Evolutionary conservation across 2,888 invertebrate species (phyloP).

Genomic region (Orthosia gracilis): DNA sequence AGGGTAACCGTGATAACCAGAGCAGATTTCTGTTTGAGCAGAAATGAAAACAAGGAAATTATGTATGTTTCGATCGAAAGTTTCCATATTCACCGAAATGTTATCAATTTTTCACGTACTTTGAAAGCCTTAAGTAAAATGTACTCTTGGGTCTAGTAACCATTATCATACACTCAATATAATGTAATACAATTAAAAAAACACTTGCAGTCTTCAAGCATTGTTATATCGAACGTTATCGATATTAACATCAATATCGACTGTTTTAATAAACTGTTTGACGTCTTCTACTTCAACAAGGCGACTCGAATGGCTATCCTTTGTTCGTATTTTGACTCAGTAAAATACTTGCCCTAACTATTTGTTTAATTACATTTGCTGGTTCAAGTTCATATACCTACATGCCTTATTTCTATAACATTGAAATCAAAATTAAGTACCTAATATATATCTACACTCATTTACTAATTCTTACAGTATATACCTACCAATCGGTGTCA

Average conservation of each 20-base stretch:
- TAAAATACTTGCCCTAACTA: neutral
- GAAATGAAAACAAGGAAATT: no score
- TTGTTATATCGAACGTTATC: constrained; percentile 36
- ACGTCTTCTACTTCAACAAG: constrained; percentile 8
- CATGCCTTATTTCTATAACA: neutral
- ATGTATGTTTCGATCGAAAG: neutral
- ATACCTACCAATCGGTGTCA: neutral
- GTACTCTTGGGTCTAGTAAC: neutral
- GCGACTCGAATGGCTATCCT: no score
- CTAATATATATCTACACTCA: neutral
- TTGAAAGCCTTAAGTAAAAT: constrained; percentile 6
- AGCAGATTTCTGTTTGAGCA: no score
- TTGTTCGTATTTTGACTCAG: neutral
- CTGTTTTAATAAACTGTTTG: constrained; percentile 37
- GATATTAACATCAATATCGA: constrained; percentile 42
- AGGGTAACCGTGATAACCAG: no score
- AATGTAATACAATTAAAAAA: constrained; percentile 24
- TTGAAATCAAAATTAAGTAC: neutral
- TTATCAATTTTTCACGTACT: neutral
- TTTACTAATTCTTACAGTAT: neutral
- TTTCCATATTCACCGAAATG: no score
- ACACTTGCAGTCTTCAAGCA: constrained; percentile 31
- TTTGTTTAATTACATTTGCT: neutral
- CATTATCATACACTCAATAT: constrained; percentile 9
- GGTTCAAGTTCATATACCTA: neutral